Percentiles rank a stretch among this genome's conserved stretches.
Conservation (phyloP, 2,888 invertebrate genomes). For the Nymphalis polychloros region DNA sequence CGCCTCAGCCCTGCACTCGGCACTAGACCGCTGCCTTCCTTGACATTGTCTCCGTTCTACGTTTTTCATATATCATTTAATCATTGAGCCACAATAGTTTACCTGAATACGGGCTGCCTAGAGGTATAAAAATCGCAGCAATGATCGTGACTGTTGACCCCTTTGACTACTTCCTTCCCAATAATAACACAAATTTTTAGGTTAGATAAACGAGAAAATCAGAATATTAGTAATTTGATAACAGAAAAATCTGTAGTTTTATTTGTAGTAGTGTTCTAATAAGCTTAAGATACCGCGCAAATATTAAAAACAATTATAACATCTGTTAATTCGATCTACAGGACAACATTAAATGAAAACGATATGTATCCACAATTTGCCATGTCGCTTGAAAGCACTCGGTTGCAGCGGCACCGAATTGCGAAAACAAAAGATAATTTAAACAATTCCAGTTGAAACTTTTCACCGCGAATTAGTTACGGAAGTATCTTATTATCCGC, state of each 20-base stretch:
- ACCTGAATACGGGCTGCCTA: too few relatives aligned
- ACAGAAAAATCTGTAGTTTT: too few relatives aligned
- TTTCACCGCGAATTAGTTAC: conserved; percentile 24
- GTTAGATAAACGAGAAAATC: too few relatives aligned
- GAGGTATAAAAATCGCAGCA: too few relatives aligned
- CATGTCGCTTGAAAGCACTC: not conserved
- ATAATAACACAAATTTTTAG: not conserved
- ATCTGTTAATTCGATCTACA: too few relatives aligned
- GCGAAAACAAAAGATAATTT: conserved; percentile 16
- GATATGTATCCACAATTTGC: not conserved
- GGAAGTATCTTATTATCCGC: conserved; percentile 16
- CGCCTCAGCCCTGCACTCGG: conserved; percentile 34
- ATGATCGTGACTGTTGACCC: too few relatives aligned
- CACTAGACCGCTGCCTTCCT: conserved; percentile 23
- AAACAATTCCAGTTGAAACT: conserved; percentile 6
- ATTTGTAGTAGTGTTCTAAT: too few relatives aligned
- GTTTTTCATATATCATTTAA: not conserved
- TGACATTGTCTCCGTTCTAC: conserved; percentile 18
- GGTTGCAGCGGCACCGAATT: conserved; percentile 3
- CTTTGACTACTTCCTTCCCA: too few relatives aligned
- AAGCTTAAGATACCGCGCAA: too few relatives aligned
- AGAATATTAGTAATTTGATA: too few relatives aligned
- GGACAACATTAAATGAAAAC: not conserved
- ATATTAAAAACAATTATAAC: too few relatives aligned
- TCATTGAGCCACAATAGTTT: not conserved